Conservation (phyloP, 2,113 vertebrate genomes). For the Ceuthmochares aereus region DNA sequence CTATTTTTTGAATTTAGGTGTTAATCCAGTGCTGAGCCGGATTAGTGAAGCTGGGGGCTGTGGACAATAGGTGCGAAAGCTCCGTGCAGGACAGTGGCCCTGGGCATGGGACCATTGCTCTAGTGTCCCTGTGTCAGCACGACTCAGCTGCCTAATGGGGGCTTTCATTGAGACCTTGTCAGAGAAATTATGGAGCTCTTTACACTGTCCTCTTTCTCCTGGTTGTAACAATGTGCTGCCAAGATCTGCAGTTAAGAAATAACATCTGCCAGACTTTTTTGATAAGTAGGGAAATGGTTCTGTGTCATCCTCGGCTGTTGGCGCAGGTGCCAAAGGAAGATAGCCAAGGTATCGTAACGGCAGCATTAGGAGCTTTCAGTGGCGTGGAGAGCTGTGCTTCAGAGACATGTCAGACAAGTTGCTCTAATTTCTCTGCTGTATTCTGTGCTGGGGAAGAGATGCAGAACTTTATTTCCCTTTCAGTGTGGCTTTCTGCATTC, state of each 20-base stretch:
- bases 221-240: rapidly evolving
- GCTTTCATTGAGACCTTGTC: rapidly evolving
- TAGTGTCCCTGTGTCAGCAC: rapidly evolving
- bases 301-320: rapidly evolving
- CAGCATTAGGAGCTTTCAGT: rapidly evolving
- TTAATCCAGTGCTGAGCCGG: slow-evolving; percentile 22
- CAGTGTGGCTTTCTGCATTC: rapidly evolving
- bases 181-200: rapidly evolving
- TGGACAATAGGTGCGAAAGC: background rate
- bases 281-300: rapidly evolving
- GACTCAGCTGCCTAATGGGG: background rate
- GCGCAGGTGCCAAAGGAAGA: background rate
- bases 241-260: rapidly evolving
- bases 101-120: background rate
- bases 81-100: background rate
- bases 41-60: background rate
- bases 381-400: background rate
- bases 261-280: rapidly evolving
- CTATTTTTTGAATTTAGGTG: slow-evolving; percentile 23
- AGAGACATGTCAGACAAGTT: rapidly evolving
- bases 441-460: background rate
- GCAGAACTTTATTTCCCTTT: rapidly evolving
- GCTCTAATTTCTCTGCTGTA: rapidly evolving
- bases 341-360: rapidly evolving
- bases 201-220: rapidly evolving